Conservation (phyloP, 2,888 invertebrate genomes). For the Neuroscelio doddi region DNA sequence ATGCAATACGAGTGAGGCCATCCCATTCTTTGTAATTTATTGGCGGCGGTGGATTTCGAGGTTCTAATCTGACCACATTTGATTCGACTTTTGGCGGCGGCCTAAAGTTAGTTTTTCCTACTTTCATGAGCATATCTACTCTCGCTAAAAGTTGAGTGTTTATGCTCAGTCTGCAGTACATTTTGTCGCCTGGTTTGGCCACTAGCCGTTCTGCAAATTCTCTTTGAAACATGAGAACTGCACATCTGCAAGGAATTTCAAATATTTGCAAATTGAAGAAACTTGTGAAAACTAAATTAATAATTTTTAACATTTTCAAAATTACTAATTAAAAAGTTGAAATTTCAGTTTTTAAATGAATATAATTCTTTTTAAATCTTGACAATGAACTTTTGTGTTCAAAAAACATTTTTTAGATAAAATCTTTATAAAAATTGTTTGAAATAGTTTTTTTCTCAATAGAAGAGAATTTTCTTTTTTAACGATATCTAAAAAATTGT, state of each 20-base stretch:
- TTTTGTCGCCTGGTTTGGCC: constrained; percentile 97
- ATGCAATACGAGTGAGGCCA: constrained; percentile 94
- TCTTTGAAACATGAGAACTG: constrained; percentile 98
- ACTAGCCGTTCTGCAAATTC: constrained; percentile 98
- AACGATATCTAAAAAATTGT: too few relatives aligned
- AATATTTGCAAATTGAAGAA: background rate
- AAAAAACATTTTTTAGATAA: background rate
- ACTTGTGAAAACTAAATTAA: too few relatives aligned
- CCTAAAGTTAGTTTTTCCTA: constrained; percentile 97
- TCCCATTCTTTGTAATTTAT: constrained; percentile 99
- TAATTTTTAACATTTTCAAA: too few relatives aligned
- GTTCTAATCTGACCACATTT: constrained; percentile 97
- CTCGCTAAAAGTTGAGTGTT: constrained; percentile 96
- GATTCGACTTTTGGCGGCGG: constrained; percentile 99
- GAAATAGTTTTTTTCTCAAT: too few relatives aligned
- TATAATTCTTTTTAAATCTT: too few relatives aligned
- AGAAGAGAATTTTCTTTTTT: too few relatives aligned
- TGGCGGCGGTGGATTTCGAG: constrained; percentile 96
- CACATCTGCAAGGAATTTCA: constrained; percentile 82
- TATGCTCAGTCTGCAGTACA: constrained; percentile 95
- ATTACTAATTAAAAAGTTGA: too few relatives aligned
- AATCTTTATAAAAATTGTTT: constrained; percentile 1
- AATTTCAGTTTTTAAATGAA: too few relatives aligned
- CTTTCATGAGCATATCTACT: constrained; percentile 97
- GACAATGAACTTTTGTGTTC: too few relatives aligned